Evolutionary conservation across 2,888 invertebrate species (phyloP), one percentile per base, ranked within the genome.

Genomic region (Heliconius sara): DNA sequence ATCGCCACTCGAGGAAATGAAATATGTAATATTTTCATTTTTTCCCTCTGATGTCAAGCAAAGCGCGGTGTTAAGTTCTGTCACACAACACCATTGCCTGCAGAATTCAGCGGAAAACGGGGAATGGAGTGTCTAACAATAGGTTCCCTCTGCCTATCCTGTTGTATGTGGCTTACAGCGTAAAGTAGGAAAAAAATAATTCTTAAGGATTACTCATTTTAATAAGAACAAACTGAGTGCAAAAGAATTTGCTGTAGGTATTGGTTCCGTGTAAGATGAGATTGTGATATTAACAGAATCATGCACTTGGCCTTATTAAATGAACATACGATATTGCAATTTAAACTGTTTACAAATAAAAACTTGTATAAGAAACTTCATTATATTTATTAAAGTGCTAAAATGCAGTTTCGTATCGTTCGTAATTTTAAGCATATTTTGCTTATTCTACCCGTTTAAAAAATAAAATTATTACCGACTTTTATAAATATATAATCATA

Each of bases 281-380:
- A 25, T 70, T 47, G 9, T 70, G 43, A 70, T 43, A 70, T 13
- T 16, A 43, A 70, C n/a, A 47, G 16, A 6, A 47, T 60, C 60
- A 73, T n/a, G 73, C 34, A 60, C n/a, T 57, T 72, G 57, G 57
- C 72, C 60, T 60, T 73, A 39, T 60, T 73, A 34, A 60, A 16
- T 16, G 1, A 73, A 73, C 25, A 34, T 34, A n/a, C 13, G 16
- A n/a, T n/a, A 34, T 57, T n/a, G 30, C 30, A 72, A 12, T 60
- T 73, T 57, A 34, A 72, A n/a, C 34, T 60, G 12, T n/a, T 52
- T 34, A 34, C 9, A 52, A 52, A 52, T 52, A 52, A 52, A 57
- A 57, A 72, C 13, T 13, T 34, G 7, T 72, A 57, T 25, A 7
- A 47, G 30, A 30, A 30, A 19, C 22, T 3, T 34, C 22, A 16